These are phyloP conservation scores for Melanostoma scalare DNA, from an alignment of 2,888 invertebrate species.

Conservation along the genomic window DNA sequence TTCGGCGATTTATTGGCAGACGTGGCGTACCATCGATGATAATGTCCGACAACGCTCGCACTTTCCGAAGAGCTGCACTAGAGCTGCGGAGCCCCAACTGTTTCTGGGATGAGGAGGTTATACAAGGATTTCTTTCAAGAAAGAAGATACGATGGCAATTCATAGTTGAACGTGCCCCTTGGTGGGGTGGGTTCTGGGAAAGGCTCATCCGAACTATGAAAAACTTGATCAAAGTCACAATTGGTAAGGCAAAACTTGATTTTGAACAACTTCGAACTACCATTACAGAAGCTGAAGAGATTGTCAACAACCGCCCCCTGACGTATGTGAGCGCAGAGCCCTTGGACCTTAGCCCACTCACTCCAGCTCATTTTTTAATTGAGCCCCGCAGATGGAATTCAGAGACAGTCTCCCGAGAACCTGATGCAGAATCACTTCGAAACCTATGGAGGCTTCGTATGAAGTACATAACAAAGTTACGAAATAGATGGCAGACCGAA, in stretches of 20 bases:
- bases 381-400: constrained; percentile 2
- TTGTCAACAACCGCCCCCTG: constrained; percentile 1
- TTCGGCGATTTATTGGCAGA: constrained; percentile 18
- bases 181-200: not conserved
- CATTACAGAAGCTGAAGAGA: constrained; percentile 10
- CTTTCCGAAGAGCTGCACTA: constrained; percentile 5
- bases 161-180: no score
- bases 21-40: no score
- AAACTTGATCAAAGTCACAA: constrained; percentile 6
- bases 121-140: no score
- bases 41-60: not conserved
- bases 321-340: constrained; percentile 10
- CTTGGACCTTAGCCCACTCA: not conserved
- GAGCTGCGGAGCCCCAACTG: not conserved
- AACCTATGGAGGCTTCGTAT: not conserved
- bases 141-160: no score
- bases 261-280: not conserved
- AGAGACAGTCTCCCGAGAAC: not conserved
- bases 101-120: constrained; percentile 10
- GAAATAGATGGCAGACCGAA: not conserved
- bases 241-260: constrained; percentile 13
- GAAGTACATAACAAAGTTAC: constrained; percentile 5
- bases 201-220: constrained; percentile 9
- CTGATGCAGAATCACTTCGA: constrained; percentile 1
- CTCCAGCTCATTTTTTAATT: constrained; percentile 11